Evolutionary conservation across 1,140 invertebrate genomes (phyloP).

Genomic region (Rhagoletis zephyria): DNA sequence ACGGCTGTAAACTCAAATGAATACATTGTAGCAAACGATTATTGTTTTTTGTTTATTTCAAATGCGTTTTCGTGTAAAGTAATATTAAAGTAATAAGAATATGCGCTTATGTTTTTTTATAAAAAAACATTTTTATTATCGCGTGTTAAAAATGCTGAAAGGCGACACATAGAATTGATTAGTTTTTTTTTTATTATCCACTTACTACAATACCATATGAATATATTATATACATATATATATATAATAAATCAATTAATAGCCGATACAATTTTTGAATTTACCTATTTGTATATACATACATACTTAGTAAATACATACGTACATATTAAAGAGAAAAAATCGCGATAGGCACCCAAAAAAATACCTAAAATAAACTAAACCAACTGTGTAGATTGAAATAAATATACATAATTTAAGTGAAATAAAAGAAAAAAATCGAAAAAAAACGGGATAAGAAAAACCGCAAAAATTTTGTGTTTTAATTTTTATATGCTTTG

Average conservation of each 20-base stretch:
- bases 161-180: conserved; percentile 1
- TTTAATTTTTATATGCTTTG: not conserved
- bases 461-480: conserved; percentile 15
- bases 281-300: conserved; percentile 36
- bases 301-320: conserved; percentile 5
- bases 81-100: too few relatives aligned
- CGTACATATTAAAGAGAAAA: conserved; percentile 14
- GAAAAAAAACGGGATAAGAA: conserved; percentile 4
- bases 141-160: not conserved
- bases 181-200: conserved; percentile 14
- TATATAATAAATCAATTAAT: conserved; percentile 37
- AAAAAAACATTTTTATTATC: not conserved
- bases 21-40: not conserved
- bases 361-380: not conserved
- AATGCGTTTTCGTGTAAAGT: not conserved
- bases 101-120: not conserved
- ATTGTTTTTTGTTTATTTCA: not conserved
- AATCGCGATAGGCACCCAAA: conserved; percentile 9
- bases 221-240: not conserved
- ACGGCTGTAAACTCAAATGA: conserved; percentile 25
- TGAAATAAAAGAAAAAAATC: conserved; percentile 1
- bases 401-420: not conserved
- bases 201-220: conserved; percentile 28
- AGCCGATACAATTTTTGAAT: conserved; percentile 16
- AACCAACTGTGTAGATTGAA: conserved; percentile 22